Evolutionary conservation across 2,888 invertebrate species (phyloP).

Genomic region (Metellina segmentata): DNA sequence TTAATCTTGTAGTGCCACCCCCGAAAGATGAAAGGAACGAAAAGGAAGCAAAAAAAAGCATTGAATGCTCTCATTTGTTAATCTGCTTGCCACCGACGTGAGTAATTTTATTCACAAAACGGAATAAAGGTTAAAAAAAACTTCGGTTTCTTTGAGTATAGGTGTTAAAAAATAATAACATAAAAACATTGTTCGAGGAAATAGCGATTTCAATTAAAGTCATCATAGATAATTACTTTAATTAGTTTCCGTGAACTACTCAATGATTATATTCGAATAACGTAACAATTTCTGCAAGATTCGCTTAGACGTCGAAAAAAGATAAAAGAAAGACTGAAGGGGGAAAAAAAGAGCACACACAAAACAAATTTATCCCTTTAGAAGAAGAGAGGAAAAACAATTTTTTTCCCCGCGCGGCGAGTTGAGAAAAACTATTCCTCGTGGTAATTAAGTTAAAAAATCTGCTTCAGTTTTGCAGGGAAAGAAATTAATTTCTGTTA

Average conservation of each 20-base stretch:
- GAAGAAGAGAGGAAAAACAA: conserved; percentile 44
- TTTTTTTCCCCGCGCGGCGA: conserved; percentile 50
- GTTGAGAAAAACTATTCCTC: conserved; percentile 36
- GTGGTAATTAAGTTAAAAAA: conserved; percentile 76
- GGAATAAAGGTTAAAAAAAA: conserved; percentile 13
- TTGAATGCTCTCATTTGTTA: conserved; percentile 25
- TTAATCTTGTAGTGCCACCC: conserved; percentile 11
- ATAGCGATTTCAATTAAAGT: conserved; percentile 71
- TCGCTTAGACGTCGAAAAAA: conserved; percentile 14
- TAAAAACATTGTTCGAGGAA: conserved; percentile 55
- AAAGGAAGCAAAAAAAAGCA: conserved; percentile 4
- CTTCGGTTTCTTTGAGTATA: conserved; percentile 13
- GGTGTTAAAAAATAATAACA: conserved; percentile 4
- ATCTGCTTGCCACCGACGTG: conserved; percentile 30
- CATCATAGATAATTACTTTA: conserved; percentile 74
- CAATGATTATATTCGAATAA: conserved; percentile 66
- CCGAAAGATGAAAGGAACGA: background rate
- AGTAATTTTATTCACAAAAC: conserved; percentile 49
- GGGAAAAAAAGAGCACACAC: conserved; percentile 37
- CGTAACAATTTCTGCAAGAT: conserved; percentile 50
- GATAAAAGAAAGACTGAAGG: conserved; percentile 14
- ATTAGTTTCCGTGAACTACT: conserved; percentile 63
- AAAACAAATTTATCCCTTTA: conserved; percentile 66
- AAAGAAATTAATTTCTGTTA: conserved; percentile 76
- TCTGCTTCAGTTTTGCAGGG: conserved; percentile 66